Conservation (phyloP, 2,888 invertebrate species). For the Agrochola lychnidis region DNA sequence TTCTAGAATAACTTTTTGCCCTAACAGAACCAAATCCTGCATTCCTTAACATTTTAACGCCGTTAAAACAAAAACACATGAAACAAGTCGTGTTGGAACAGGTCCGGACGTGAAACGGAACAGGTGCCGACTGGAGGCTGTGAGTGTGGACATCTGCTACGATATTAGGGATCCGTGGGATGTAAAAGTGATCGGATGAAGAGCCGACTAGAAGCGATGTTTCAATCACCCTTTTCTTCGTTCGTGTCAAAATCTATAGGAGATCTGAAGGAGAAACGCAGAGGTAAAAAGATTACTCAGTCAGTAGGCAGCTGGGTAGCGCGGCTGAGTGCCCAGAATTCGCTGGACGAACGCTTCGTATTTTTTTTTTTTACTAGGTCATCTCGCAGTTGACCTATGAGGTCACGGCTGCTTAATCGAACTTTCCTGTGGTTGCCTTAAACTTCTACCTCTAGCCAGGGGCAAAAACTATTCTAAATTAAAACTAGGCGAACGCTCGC, state of each 20-base stretch:
- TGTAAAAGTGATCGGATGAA: background rate
- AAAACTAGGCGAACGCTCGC: no score
- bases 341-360: background rate
- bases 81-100: constrained; percentile 52
- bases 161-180: constrained; percentile 38
- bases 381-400: no score
- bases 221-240: background rate
- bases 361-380: no score
- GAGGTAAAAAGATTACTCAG: no score
- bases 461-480: no score
- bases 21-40: background rate
- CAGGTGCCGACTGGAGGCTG: constrained; percentile 58
- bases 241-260: background rate
- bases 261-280: background rate
- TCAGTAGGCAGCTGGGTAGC: no score
- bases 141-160: constrained; percentile 56
- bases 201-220: background rate
- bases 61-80: constrained; percentile 35
- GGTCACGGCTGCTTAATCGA: no score
- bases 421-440: no score
- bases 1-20: background rate
- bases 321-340: no score
- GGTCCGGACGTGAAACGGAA: constrained; percentile 50
- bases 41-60: constrained; percentile 19
- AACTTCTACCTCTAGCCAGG: no score